Percentiles rank a stretch among this genome's conserved stretches.
Evolutionary conservation across 2,797 vertebrate species (phyloP).

Genomic region (Iguana delicatissima): DNA sequence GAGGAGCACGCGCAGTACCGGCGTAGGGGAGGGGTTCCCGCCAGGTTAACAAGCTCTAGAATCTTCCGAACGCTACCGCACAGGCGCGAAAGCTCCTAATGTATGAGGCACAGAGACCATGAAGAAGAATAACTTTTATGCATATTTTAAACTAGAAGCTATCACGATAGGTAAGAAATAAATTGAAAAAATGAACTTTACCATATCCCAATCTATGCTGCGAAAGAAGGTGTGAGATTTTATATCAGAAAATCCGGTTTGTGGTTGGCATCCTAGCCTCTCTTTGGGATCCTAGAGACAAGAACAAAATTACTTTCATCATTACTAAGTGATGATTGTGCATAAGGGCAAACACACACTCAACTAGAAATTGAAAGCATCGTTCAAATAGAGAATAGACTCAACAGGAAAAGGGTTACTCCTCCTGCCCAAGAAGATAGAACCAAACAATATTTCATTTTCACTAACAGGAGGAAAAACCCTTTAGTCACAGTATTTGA

Average conservation of each 20-base stretch:
- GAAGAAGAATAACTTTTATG: accelerated
- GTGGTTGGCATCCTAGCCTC: constrained; percentile 94
- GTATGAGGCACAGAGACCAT: too few relatives aligned
- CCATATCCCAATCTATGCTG: constrained; percentile 99
- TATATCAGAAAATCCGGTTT: constrained; percentile 96
- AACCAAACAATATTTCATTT: neutral
- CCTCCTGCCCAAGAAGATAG: neutral
- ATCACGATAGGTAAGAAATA: neutral
- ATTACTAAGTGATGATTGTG: neutral
- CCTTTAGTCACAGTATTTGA: neutral
- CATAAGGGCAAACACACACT: neutral
- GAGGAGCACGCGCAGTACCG: too few relatives aligned
- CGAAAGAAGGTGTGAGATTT: constrained; percentile 98
- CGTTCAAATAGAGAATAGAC: neutral
- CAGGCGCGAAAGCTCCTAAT: too few relatives aligned
- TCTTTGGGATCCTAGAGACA: constrained; percentile 94
- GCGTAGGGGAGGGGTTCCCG: too few relatives aligned
- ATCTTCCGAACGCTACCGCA: too few relatives aligned
- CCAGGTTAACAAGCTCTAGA: too few relatives aligned
- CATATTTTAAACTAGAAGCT: accelerated
- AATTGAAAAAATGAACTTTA: constrained; percentile 73
- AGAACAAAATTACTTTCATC: constrained; percentile 44
- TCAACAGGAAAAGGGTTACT: too few relatives aligned
- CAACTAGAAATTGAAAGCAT: neutral
- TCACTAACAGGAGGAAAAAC: neutral